A percentile compares a stretch with the other conserved stretches of the same genome.
Conservation (phyloP, 2,113 vertebrate genomes). For the Dicentrarchus labrax region DNA sequence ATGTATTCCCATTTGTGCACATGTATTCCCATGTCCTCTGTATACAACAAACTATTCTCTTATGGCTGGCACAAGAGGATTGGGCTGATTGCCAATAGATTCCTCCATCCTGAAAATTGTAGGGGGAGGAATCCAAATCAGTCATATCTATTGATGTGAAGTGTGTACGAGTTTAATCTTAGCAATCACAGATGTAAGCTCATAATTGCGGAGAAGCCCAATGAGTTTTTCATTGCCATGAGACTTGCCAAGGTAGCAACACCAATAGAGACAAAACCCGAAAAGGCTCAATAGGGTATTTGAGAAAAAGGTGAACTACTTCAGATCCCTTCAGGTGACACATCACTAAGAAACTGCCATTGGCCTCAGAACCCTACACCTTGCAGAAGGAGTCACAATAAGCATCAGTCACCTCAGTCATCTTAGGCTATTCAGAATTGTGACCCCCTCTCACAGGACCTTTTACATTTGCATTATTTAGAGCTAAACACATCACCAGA, state of each 20-base stretch:
- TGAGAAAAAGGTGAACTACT: background rate
- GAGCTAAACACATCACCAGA: constrained; percentile 23
- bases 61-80: background rate
- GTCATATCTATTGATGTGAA: background rate
- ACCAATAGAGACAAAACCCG: background rate
- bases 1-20: constrained; percentile 1
- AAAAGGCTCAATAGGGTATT: background rate
- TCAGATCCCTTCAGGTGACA: background rate
- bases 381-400: background rate
- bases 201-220: constrained; percentile 2
- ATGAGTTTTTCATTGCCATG: background rate
- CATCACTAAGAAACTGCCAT: background rate
- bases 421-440: background rate
- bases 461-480: constrained; percentile 34
- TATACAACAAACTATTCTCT: background rate
- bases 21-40: background rate
- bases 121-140: background rate
- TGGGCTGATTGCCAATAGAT: background rate
- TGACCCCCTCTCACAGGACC: background rate
- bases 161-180: background rate
- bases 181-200: background rate
- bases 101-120: background rate
- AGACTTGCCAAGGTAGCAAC: background rate
- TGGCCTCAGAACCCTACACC: background rate
- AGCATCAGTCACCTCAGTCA: constrained; percentile 5